phyloP scores from a whole-genome alignment of 1,140 invertebrate species.

The Ostrea edulis region DNA sequence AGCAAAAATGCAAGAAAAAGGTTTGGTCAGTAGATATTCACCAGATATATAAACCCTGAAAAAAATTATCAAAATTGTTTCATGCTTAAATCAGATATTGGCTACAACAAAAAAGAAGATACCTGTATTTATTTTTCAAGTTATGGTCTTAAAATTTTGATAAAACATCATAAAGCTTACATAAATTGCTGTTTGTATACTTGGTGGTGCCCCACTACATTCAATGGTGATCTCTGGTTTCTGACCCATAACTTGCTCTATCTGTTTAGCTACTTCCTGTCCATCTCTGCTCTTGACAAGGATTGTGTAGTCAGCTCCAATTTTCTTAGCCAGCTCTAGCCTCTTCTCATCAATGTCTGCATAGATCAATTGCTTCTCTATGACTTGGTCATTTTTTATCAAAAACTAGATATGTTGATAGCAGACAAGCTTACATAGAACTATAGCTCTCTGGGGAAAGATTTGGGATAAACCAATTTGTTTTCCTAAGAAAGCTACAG shows the following conservation, averaged over 20 bases:
- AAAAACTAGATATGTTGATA: too few species aligned
- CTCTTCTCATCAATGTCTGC: constrained; percentile 89
- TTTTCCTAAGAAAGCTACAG: too few species aligned
- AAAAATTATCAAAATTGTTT: too few species aligned
- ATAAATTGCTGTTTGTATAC: constrained; percentile 87
- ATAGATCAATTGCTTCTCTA: not conserved
- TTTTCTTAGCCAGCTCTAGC: constrained; percentile 88
- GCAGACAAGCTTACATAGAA: too few species aligned
- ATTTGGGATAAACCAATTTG: too few species aligned
- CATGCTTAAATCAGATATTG: too few species aligned
- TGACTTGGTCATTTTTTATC: too few species aligned
- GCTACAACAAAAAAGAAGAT: too few species aligned
- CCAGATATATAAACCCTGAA: not conserved
- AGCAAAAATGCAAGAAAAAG: constrained; percentile 12
- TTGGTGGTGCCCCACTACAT: constrained; percentile 91
- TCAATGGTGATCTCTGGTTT: constrained; percentile 91
- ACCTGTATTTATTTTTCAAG: too few species aligned
- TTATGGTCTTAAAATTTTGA: too few species aligned
- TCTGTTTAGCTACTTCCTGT: constrained; percentile 83
- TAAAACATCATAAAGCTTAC: constrained; percentile 80
- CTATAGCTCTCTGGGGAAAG: too few species aligned
- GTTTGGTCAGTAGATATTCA: too few species aligned
- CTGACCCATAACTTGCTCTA: constrained; percentile 84
- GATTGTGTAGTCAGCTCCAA: constrained; percentile 90
- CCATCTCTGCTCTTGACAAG: constrained; percentile 73